These are phyloP conservation scores for Ascidia mentula DNA, from an alignment of 23 tunicate species.

Conservation along the genomic window DNA sequence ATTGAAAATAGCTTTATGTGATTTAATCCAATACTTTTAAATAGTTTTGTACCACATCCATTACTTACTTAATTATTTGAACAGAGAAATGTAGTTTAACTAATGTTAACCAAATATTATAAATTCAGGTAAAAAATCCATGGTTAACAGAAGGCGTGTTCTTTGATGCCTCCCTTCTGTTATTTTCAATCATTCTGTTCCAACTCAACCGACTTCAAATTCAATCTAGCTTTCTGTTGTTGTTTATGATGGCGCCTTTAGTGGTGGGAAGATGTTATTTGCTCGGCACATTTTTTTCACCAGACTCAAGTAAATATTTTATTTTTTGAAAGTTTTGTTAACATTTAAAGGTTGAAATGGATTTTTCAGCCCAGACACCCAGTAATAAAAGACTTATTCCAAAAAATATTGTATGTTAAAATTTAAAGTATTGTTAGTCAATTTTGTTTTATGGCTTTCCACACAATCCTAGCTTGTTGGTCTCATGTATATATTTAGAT, in stretches of 20 bases:
- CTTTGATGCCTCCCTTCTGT: conserved; percentile 49
- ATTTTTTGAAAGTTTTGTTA: not conserved
- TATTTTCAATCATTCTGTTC: conserved; percentile 50
- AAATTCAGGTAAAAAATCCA: not conserved
- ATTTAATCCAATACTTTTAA: too few relatives aligned
- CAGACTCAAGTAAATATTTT: not conserved
- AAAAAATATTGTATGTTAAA: too few relatives aligned
- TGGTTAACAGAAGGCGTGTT: conserved; percentile 42
- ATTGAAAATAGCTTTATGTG: too few relatives aligned
- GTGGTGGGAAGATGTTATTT: conserved; percentile 21
- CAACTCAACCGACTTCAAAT: conserved; percentile 23
- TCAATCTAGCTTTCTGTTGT: conserved; percentile 42
- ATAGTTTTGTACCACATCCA: not conserved
- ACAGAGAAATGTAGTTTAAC: not conserved
- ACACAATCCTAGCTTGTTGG: not conserved
- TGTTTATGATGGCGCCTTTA: conserved; percentile 24
- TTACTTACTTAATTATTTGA: not conserved
- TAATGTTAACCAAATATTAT: not conserved
- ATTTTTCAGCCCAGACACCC: too few relatives aligned
- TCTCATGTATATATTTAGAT: not conserved
- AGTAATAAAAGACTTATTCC: too few relatives aligned
- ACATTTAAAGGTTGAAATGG: too few relatives aligned
- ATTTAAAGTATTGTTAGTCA: too few relatives aligned
- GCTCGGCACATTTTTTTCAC: conserved; percentile 10
- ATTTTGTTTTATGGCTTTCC: not conserved